Evolutionary conservation across 2,797 vertebrate genomes (phyloP), one percentile per base, ranked within the genome.

Genomic region (Pteronotus mesoamericanus): DNA sequence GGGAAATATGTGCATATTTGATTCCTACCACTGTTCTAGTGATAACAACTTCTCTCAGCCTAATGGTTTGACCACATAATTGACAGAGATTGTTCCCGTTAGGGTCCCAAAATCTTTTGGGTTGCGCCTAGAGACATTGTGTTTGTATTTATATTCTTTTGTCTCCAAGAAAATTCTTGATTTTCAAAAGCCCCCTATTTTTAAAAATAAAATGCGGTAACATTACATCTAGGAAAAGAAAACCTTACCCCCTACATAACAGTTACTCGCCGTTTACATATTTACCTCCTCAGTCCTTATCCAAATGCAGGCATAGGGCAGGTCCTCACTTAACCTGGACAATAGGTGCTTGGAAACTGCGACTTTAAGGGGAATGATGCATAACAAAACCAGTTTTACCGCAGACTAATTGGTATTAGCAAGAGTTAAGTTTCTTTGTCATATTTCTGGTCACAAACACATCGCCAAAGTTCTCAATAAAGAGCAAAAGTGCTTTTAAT

Each of bases 91-190:
- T 80, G 2, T 72, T 77, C 39, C 24, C 34, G 24, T 68, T 55
- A 39, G 8, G 39, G 37, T 61, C 39, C 55, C 68, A 32, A 82
- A 92, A 42, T 57, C 29, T 29, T 93, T 55, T 18, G 68, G 85
- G 39, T 26, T 74, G 83, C 89, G 14, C 37, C 39, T 68, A 68
- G 57, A 91, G 75, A 87, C 46, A 66, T 8, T 79, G 34, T 61
- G 26, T 48, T 77, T 55, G 34, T 29, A 72, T 75, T 85, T 64
- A 61, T n/a, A n/a, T 79, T 74, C 39, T 61, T 86, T 89, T 91
- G 46, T 85, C 32, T 94, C 69, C n/a, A 53, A 74, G 84, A 86
- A 93, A 97, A 85, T 42, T 55, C 9, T 74, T 87, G 22, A 32
- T 61, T 92, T 89, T 10, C 79, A 86, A 94, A 96, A 57, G 42